Evolutionary conservation across 2,888 invertebrate genomes (phyloP), one percentile per base, ranked within the genome.

Genomic region (Galeruca laticollis): DNA sequence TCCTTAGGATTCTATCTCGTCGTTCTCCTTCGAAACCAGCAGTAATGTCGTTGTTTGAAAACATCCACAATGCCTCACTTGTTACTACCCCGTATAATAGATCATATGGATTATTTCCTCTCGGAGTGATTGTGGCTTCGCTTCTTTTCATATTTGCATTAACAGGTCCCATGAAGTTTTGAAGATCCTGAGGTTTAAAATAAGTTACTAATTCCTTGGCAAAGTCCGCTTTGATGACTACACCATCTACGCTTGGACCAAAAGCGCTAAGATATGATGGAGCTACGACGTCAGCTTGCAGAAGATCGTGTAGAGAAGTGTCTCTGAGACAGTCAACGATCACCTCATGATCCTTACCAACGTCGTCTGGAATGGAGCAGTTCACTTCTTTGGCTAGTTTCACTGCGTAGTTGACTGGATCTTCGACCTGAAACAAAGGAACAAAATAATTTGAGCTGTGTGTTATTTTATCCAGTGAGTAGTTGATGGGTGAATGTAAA

Each of bases 221-320:
- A 80, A 94, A 94, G 84, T 95, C 94, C 13, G 93, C 91, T 85
- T 94, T 93, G 81, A 98, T 96, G 72, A 98, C 96, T 75, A 97
- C 96, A 95, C 96, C 97, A 83, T 97, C 97, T 63, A 97, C 94
- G 77, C 96, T 95, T 13, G 97, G 97, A 8, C 97, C 98, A 82
- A 97, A 98, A 0, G 94, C 92, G 75, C 93, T 94, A 65, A 95
- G 86, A 84, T 94, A 95, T 68, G 93, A 93, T 2, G 95, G 95
- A 10, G 94, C 91, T 75, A 90, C 89, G 81, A 94, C 92, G 85
- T 94, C 94, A 49, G 92, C 90, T 43, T 89, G 88, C 84, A 94
- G 88, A 40, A 95, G 86, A 75, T 93, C 92, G 73, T 92, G 91
- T 74, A 95, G 88, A 13, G 91, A 88, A 8, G 92, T 90, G 76